Evolutionary conservation across 2,797 vertebrate species (phyloP), one percentile per base, ranked within the genome.

Genomic region (Rhynchonycteris naso): DNA sequence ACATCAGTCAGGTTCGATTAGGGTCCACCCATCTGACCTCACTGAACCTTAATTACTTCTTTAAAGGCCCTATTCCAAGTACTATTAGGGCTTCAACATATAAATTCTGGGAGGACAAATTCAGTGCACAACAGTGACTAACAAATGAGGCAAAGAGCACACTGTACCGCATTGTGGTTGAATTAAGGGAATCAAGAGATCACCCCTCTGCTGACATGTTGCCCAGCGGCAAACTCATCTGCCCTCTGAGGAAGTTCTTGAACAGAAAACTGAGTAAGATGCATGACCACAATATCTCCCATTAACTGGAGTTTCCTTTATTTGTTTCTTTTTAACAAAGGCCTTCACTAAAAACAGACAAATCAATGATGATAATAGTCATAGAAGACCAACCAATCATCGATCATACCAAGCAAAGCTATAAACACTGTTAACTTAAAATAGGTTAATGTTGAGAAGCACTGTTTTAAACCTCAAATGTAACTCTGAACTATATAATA

Each of bases 181-280:
- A 74, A 52, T 4, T 24, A n/a, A 83, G 4, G 28, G 54, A 80
- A 26, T 58, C 4, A 8, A 47, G 33, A 33, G 14, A 9, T 38
- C 8, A 11, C 4, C 7, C 16, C 35, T 52, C 6, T 13, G 4
- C 5, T 10, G 43, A 35, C 0, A 0, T 1, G 68, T 66, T 50
- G 5, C 7, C 3, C 22, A 72, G 26, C 0, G 61, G 80, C 59
- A 68, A 59, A 76, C 54, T 56, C 28, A 3, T 33, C 28, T 82
- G 24, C 59, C 59, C 28, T 59, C 50, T 21, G 18, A 75, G 69
- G 19, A 56, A 56, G 18, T 22, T 83, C n/a, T n/a, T 33, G 38
- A 94, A 30, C 68, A 95, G 68, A 85, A 59, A 90, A n/a, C 1
- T 22, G 78, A 74, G 18, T 22, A 58, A 15, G 65, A 94, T 47